Evolutionary conservation across 2,113 vertebrate species (phyloP).

Genomic region (Aptenodytes forsteri): DNA sequence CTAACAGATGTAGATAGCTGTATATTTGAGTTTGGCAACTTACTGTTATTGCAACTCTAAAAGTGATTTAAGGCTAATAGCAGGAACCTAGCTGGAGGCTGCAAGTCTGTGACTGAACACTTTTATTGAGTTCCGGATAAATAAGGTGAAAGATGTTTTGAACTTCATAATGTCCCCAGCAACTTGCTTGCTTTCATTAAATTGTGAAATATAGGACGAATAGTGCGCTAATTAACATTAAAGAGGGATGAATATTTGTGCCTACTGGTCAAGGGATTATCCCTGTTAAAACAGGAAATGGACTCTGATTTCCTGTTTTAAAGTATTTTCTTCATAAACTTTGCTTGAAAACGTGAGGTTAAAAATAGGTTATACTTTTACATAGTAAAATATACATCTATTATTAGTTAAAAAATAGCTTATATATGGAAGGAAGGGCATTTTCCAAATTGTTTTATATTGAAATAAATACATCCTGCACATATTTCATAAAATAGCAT

Average conservation of each 20-base stretch:
- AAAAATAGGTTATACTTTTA: conserved; percentile 38
- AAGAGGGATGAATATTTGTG: conserved; percentile 33
- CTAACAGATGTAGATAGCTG: conserved; percentile 20
- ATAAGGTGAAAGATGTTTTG: conserved; percentile 38
- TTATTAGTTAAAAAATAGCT: neutral
- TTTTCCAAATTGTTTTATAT: neutral
- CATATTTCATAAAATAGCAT: neutral
- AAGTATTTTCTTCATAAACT: conserved; percentile 44
- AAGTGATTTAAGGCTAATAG: conserved; percentile 38
- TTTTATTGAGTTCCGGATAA: conserved; percentile 38
- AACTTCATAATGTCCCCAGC: neutral
- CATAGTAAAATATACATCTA: neutral
- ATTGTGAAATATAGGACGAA: neutral
- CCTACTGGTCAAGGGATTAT: conserved; percentile 49
- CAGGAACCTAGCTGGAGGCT: conserved; percentile 38
- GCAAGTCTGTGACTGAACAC: conserved; percentile 37
- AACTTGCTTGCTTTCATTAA: conserved; percentile 24
- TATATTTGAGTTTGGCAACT: conserved; percentile 4
- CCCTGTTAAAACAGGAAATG: conserved; percentile 57
- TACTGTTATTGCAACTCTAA: conserved; percentile 15
- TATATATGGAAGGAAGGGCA: neutral
- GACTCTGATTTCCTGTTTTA: conserved; percentile 21
- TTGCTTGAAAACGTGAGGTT: neutral
- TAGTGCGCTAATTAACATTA: conserved; percentile 2
- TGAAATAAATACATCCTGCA: neutral